Evolutionary conservation across 2,113 vertebrate species (phyloP).

Genomic region (Odobenus rosmarus): DNA sequence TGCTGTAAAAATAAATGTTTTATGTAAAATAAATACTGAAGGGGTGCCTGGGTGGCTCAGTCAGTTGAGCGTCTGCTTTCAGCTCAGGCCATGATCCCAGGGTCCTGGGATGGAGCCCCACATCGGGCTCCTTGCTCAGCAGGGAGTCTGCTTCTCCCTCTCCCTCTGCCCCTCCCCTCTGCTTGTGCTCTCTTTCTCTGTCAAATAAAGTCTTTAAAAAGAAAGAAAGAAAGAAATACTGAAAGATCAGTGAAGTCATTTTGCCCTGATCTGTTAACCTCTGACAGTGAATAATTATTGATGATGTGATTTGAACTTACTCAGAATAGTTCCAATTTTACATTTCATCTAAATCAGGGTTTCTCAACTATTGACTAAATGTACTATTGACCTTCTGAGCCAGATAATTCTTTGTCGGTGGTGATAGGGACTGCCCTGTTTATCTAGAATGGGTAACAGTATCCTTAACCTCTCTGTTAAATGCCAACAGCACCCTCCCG

Average conservation of each 20-base stretch:
- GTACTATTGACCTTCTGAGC: not conserved
- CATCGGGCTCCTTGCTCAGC: no score
- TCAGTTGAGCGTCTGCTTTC: no score
- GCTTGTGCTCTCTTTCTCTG: no score
- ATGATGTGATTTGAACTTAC: not conserved
- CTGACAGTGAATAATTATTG: not conserved
- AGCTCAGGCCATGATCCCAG: no score
- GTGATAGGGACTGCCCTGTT: not conserved
- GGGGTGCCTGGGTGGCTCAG: no score
- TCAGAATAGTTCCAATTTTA: conserved; percentile 15
- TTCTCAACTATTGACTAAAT: not conserved
- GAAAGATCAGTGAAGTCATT: not conserved
- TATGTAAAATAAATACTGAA: not conserved
- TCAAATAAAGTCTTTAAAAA: no score
- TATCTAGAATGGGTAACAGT: not conserved
- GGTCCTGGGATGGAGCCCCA: no score
- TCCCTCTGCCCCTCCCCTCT: no score
- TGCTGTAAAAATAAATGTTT: not conserved
- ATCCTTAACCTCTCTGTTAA: not conserved
- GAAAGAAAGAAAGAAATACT: not conserved
- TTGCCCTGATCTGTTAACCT: not conserved
- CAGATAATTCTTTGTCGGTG: not conserved
- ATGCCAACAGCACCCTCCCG: not conserved
- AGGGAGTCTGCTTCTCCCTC: no score
- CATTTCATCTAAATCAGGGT: not conserved